phyloP scores from a whole-genome alignment of 2,888 invertebrate species.

The Eumerus sabulonum region DNA sequence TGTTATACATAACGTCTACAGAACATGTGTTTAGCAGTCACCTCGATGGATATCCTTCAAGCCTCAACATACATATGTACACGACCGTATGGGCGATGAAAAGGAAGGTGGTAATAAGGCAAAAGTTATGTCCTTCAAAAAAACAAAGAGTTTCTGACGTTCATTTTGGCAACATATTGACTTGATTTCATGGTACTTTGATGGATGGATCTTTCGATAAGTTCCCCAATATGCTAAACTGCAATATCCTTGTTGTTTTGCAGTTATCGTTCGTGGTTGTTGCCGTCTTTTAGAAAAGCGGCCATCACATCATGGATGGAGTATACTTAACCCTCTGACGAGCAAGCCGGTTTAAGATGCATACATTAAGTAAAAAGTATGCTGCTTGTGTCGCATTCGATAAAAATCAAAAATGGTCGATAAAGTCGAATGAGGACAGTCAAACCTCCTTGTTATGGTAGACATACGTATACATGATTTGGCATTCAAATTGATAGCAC shows the following conservation, averaged over 20 bases:
- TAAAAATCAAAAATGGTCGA: too few relatives aligned
- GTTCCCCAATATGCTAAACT: constrained; percentile 50
- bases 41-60: not conserved
- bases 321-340: too few relatives aligned
- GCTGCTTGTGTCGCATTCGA: too few relatives aligned
- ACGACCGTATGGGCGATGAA: not conserved
- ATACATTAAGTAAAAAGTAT: too few relatives aligned
- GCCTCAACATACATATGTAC: not conserved
- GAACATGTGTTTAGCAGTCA: constrained; percentile 48
- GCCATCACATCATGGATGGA: too few relatives aligned
- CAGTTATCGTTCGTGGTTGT: not conserved
- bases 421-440: too few relatives aligned
- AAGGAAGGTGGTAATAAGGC: not conserved
- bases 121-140: constrained; percentile 43
- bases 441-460: too few relatives aligned
- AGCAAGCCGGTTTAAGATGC: too few relatives aligned
- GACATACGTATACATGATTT: too few relatives aligned
- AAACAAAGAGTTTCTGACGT: constrained; percentile 54
- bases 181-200: constrained; percentile 64
- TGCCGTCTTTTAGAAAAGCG: too few relatives aligned
- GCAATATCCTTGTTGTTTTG: not conserved
- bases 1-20: constrained; percentile 26
- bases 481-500: too few relatives aligned
- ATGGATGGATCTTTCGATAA: constrained; percentile 64
- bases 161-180: constrained; percentile 67